A percentile compares a stretch with the other conserved stretches of the same genome.
Conservation (phyloP, 2,888 invertebrate genomes). For the Osmoderma eremita region DNA sequence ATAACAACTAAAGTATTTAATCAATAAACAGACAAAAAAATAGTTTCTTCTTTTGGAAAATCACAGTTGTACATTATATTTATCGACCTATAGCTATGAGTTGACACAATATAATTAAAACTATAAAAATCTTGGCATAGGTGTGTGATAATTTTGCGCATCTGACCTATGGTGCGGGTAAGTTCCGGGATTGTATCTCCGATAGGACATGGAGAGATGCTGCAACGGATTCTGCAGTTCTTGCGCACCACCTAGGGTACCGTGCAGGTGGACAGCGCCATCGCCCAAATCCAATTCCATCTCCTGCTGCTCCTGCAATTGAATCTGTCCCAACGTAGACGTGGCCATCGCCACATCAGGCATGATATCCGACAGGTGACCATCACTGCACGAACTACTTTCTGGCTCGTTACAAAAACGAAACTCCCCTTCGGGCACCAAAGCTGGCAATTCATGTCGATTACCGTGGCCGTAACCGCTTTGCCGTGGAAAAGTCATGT, state of each 20-base stretch:
- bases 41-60: conserved; percentile 44
- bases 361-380: conserved; percentile 84
- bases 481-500: conserved; percentile 72
- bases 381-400: conserved; percentile 71
- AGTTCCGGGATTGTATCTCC: conserved; percentile 58
- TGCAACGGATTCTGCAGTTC: conserved; percentile 52
- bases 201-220: conserved; percentile 56
- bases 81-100: conserved; percentile 47
- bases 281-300: conserved; percentile 88
- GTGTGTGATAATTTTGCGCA: conserved; percentile 52
- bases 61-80: conserved; percentile 51
- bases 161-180: conserved; percentile 54
- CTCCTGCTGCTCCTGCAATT: conserved; percentile 70
- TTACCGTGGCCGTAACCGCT: conserved; percentile 65
- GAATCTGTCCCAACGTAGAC: conserved; percentile 75
- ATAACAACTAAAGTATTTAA: conserved; percentile 29
- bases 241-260: conserved; percentile 50
- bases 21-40: conserved; percentile 35
- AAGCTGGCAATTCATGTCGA: conserved; percentile 71
- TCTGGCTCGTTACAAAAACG: conserved; percentile 63
- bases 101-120: conserved; percentile 44
- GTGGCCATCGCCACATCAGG: conserved; percentile 95
- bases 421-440: conserved; percentile 73
- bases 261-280: conserved; percentile 75
- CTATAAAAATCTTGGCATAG: conserved; percentile 56